phyloP scores from a whole-genome alignment of 2,888 invertebrate species.

The Halictus ligatus region DNA sequence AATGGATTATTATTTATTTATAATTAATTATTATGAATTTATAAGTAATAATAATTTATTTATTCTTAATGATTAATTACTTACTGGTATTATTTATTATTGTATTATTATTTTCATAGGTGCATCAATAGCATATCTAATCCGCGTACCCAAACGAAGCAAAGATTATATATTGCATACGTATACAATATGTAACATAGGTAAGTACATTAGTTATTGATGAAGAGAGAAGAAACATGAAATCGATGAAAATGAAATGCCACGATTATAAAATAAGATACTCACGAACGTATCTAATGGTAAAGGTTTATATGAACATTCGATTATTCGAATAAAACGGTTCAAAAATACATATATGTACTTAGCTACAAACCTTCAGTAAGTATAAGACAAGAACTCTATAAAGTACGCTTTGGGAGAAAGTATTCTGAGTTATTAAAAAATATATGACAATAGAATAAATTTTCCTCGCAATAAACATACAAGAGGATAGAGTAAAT shows the following conservation, averaged over 20 bases:
- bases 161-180: background rate
- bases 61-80: too few relatives aligned
- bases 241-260: background rate
- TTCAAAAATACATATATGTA: too few relatives aligned
- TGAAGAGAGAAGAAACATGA: background rate
- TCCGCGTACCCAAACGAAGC: background rate
- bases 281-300: too few relatives aligned
- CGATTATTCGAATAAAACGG: too few relatives aligned
- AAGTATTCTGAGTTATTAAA: background rate
- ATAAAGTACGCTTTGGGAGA: background rate
- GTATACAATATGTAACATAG: background rate
- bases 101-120: too few relatives aligned
- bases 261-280: background rate
- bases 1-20: too few relatives aligned
- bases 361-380: too few relatives aligned
- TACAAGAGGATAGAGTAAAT: too few relatives aligned
- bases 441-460: background rate
- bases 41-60: too few relatives aligned
- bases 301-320: too few relatives aligned
- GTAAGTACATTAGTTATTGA: background rate
- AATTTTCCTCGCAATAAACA: background rate
- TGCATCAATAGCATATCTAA: background rate
- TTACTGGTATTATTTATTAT: too few relatives aligned
- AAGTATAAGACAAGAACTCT: background rate
- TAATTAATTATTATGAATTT: too few relatives aligned